These are phyloP conservation scores for Galago senegalensis DNA, from an alignment of 2,797 vertebrate species.

Conservation along the genomic window DNA sequence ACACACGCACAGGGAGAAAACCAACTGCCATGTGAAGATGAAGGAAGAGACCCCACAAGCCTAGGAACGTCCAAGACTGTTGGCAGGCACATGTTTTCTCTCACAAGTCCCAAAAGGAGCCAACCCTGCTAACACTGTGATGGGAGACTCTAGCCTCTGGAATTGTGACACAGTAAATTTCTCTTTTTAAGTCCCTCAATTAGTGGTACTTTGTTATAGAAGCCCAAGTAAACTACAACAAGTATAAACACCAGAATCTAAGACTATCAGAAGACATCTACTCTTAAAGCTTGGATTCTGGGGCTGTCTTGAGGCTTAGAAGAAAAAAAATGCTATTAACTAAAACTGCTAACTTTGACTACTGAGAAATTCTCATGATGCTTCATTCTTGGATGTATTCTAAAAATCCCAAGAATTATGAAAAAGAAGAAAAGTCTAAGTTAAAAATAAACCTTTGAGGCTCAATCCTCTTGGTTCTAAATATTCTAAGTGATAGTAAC, in stretches of 20 bases:
- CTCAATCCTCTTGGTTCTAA: constrained; percentile 29
- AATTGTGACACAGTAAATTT: not conserved
- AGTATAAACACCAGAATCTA: not conserved
- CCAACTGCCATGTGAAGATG: not conserved
- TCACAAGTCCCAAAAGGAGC: not conserved
- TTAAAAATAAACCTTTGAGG: constrained; percentile 36
- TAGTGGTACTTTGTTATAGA: not conserved
- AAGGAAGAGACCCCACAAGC: not conserved
- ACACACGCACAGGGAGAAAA: not conserved
- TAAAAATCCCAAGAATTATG: not conserved
- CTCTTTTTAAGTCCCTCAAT: not conserved
- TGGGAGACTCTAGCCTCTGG: not conserved
- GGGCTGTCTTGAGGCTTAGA: not conserved
- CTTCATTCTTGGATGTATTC: not conserved
- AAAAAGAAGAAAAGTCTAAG: not conserved
- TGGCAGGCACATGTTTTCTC: not conserved
- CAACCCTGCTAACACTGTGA: not conserved
- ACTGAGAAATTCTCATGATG: not conserved
- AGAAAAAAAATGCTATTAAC: not conserved
- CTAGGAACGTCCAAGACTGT: not conserved
- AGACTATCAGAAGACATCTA: not conserved
- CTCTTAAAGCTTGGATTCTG: not conserved
- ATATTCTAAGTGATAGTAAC: not conserved
- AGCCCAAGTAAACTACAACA: not conserved
- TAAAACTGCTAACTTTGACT: not conserved